Conservation (phyloP, 2,113 vertebrate species). For the Neolamprologus modestus region DNA sequence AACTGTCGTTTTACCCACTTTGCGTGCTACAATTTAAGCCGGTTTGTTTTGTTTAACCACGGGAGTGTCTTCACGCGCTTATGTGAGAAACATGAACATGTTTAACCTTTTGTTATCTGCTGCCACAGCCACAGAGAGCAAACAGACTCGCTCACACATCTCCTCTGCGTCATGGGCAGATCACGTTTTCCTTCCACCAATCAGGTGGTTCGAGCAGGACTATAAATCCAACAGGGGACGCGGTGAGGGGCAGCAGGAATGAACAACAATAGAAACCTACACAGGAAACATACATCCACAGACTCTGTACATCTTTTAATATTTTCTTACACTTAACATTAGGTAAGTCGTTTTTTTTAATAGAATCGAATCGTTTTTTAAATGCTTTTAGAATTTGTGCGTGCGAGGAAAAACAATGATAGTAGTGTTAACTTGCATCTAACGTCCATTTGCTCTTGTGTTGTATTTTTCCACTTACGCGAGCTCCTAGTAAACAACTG, state of each 20-base stretch:
- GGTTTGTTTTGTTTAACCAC: background rate
- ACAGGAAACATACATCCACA: background rate
- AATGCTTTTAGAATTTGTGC: background rate
- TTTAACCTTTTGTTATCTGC: background rate
- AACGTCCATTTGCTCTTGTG: background rate
- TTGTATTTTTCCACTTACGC: background rate
- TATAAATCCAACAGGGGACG: conserved; percentile 12
- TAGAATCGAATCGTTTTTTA: background rate
- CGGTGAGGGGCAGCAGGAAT: background rate
- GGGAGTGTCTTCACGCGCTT: background rate
- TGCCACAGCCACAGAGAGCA: background rate
- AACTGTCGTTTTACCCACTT: background rate
- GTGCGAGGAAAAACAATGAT: background rate
- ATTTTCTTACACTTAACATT: conserved; percentile 18
- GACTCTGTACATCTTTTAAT: background rate
- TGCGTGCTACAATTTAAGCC: background rate
- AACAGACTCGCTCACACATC: background rate
- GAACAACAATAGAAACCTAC: conserved; percentile 1
- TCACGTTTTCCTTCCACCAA: conserved; percentile 25
- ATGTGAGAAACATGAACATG: background rate
- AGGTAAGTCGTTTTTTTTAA: background rate
- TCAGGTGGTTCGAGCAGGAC: background rate
- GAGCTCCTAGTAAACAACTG: background rate
- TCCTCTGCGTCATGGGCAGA: background rate
- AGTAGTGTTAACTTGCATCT: background rate